Conservation (phyloP, 2,888 invertebrate genomes). For the Chrysomela aeneicollis region DNA sequence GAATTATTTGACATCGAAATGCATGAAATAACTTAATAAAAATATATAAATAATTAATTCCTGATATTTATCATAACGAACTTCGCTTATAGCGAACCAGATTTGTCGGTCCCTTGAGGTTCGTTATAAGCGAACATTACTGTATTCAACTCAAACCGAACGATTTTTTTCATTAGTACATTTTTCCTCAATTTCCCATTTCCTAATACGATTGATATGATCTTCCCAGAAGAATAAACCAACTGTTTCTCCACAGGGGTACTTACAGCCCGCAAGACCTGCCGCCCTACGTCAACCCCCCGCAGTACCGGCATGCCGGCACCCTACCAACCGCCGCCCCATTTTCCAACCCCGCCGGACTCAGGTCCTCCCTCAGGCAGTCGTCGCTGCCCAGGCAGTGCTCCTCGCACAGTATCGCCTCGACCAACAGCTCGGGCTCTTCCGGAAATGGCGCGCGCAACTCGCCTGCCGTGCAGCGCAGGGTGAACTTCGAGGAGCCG, state of each 20-base stretch:
- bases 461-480: constrained; percentile 64
- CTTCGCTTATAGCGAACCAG: too few relatives aligned
- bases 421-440: constrained; percentile 62
- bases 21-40: too few relatives aligned
- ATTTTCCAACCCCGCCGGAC: constrained; percentile 51
- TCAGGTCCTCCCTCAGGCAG: constrained; percentile 57
- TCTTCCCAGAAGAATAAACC: too few relatives aligned
- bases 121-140: too few relatives aligned
- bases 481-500: constrained; percentile 72
- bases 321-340: constrained; percentile 53
- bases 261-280: constrained; percentile 46
- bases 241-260: constrained; percentile 22
- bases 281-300: constrained; percentile 60
- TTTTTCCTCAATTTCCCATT: too few relatives aligned
- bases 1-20: too few relatives aligned
- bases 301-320: constrained; percentile 55
- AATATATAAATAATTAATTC: too few relatives aligned
- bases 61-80: too few relatives aligned
- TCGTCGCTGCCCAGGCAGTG: constrained; percentile 65
- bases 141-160: too few relatives aligned
- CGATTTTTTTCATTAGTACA: too few relatives aligned
- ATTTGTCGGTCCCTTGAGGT: too few relatives aligned
- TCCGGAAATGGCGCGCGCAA: constrained; percentile 61
- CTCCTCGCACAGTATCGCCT: constrained; percentile 66
- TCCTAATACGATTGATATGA: too few relatives aligned